These are phyloP conservation scores for Melanotaenia parkinsoni DNA, from an alignment of 2,797 vertebrate genomes.

Conservation along the genomic window DNA sequence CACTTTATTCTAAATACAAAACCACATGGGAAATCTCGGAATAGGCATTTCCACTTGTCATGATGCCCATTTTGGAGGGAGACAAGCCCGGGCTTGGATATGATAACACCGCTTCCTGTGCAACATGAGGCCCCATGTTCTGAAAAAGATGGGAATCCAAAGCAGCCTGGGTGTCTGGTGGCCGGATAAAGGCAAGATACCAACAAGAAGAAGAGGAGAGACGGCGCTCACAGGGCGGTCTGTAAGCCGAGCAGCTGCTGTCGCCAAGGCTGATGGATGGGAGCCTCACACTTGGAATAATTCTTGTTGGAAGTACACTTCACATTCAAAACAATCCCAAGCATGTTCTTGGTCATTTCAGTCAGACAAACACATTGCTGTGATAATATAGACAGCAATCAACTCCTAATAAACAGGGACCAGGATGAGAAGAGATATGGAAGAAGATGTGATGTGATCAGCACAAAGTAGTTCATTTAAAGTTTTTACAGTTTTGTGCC, in stretches of 20 bases:
- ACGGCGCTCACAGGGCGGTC: conserved; percentile 10
- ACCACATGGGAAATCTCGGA: conserved; percentile 70
- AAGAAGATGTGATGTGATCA: conserved; percentile 1
- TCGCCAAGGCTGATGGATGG: conserved; percentile 49
- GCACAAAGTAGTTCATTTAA: neutral
- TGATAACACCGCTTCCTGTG: conserved; percentile 60
- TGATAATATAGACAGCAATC: conserved; percentile 30
- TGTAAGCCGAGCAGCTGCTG: conserved; percentile 44
- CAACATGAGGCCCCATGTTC: conserved; percentile 28
- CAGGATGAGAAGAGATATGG: neutral
- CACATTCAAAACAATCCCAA: neutral
- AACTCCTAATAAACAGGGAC: conserved; percentile 22
- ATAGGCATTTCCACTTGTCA: conserved; percentile 65
- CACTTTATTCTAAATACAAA: conserved; percentile 67
- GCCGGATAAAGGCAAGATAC: conserved; percentile 32
- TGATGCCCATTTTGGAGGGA: conserved; percentile 64
- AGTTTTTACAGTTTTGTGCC: neutral
- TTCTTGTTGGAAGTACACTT: neutral
- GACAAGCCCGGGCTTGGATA: conserved; percentile 26
- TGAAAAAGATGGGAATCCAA: conserved; percentile 36
- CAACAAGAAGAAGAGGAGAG: conserved; percentile 26
- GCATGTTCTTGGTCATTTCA: conserved; percentile 17
- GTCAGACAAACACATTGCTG: conserved; percentile 49
- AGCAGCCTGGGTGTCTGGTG: conserved; percentile 34
- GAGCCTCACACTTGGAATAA: conserved; percentile 26